Evolutionary conservation across 2,113 vertebrate genomes (phyloP).

Genomic region (Bostrychus sinensis): DNA sequence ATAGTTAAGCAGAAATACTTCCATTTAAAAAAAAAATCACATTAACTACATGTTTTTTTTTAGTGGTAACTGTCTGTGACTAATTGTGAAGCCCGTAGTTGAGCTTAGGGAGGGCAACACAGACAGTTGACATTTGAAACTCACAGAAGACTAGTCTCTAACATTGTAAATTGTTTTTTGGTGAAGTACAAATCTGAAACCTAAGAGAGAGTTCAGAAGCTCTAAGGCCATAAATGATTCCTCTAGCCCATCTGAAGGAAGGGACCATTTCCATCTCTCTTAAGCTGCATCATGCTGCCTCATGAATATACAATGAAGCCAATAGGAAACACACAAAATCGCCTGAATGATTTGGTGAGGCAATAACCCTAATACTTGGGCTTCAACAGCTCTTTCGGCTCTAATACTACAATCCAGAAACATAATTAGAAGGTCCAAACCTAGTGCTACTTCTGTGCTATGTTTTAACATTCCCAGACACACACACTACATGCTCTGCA

Average conservation of each 20-base stretch:
- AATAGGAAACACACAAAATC: conserved; percentile 16
- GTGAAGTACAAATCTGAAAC: conserved; percentile 5
- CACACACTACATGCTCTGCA: not conserved
- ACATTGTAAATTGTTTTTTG: conserved; percentile 20
- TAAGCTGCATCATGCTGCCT: conserved; percentile 50
- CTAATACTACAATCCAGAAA: not conserved
- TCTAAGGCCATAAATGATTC: conserved; percentile 20
- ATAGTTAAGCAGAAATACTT: no score
- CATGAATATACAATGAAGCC: conserved; percentile 28
- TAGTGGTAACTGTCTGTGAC: no score
- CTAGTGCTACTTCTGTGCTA: no score
- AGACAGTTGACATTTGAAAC: not conserved
- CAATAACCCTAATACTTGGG: conserved; percentile 7
- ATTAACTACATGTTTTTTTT: no score
- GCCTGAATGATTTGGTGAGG: not conserved
- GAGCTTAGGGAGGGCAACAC: not conserved
- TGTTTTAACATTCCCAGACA: not conserved
- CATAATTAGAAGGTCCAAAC: conserved; percentile 1
- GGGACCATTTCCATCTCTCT: conserved; percentile 38
- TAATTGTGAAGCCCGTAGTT: no score
- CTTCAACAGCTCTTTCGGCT: no score
- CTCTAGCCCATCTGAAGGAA: not conserved
- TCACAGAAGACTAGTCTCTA: conserved; percentile 4
- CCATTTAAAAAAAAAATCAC: no score
- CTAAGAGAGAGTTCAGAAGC: conserved; percentile 15